Percentiles rank a stretch among this genome's conserved stretches.
Conservation (phyloP, 2,888 invertebrate genomes). For the Colletes collaris region DNA sequence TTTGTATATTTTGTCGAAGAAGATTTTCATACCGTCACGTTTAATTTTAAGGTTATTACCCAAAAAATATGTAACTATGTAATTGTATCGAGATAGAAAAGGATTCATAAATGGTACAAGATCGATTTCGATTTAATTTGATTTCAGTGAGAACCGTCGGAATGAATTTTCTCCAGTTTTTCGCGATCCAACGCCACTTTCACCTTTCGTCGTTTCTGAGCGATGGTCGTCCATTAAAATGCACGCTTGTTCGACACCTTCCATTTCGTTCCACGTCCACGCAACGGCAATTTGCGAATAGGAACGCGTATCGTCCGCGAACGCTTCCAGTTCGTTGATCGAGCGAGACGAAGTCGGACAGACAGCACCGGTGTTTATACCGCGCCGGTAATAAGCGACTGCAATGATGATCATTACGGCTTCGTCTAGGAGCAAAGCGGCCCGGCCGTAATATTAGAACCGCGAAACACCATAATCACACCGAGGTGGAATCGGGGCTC, state of each 20-base stretch:
- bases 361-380: slow-evolving; percentile 26
- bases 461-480: slow-evolving; percentile 24
- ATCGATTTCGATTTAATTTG: neutral
- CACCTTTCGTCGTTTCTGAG: slow-evolving; percentile 1
- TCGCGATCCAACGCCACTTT: neutral
- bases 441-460: slow-evolving; percentile 23
- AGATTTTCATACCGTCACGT: too few relatives aligned
- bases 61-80: too few relatives aligned
- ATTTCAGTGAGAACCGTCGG: too few relatives aligned
- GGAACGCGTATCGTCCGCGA: neutral
- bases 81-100: too few relatives aligned
- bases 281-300: slow-evolving; percentile 4
- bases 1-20: too few relatives aligned
- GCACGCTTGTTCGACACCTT: slow-evolving; percentile 10
- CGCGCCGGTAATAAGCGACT: slow-evolving; percentile 28
- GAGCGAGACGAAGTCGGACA: slow-evolving; percentile 11
- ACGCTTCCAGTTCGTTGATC: slow-evolving; percentile 8
- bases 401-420: slow-evolving; percentile 25
- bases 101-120: too few relatives aligned
- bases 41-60: too few relatives aligned
- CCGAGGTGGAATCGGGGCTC: neutral
- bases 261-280: slow-evolving; percentile 10
- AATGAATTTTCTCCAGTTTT: too few relatives aligned
- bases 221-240: slow-evolving; percentile 24
- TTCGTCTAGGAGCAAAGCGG: slow-evolving; percentile 18